A percentile compares a stretch with the other conserved stretches of the same genome.
phyloP scores from a whole-genome alignment of 2,113 vertebrate genomes.

The Chaetorhynchus papuensis region DNA sequence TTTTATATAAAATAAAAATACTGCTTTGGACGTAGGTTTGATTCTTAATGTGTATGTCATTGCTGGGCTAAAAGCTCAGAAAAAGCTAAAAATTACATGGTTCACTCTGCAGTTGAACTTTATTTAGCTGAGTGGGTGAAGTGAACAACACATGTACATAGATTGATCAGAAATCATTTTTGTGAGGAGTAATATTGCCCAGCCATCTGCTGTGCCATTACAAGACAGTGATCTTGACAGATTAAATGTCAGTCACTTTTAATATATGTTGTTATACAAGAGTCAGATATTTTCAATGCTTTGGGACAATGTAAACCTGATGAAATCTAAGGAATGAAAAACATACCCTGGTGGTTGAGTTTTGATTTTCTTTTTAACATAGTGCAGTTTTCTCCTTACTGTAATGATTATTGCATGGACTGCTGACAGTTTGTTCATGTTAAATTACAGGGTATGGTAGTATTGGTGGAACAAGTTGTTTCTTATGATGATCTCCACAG shows the following conservation, averaged over 20 bases:
- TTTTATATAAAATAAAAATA: neutral
- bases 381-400: neutral
- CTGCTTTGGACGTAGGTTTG: neutral
- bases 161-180: constrained; percentile 1
- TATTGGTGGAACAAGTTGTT: neutral
- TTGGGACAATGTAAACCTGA: neutral
- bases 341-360: neutral
- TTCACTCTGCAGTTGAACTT: constrained; percentile 7
- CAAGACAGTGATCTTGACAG: neutral
- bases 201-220: constrained; percentile 3
- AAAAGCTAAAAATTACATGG: neutral
- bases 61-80: neutral
- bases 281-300: neutral
- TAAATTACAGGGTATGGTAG: neutral
- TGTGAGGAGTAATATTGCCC: neutral
- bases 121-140: constrained; percentile 28
- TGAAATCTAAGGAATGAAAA: neutral
- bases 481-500: neutral
- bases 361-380: neutral
- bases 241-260: constrained; percentile 3
- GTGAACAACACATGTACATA: neutral
- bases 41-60: neutral
- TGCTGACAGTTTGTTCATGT: neutral
- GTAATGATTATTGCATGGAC: neutral
- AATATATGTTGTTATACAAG: neutral